Conservation (phyloP, 2,888 invertebrate genomes). For the Sipunculus nudus region DNA sequence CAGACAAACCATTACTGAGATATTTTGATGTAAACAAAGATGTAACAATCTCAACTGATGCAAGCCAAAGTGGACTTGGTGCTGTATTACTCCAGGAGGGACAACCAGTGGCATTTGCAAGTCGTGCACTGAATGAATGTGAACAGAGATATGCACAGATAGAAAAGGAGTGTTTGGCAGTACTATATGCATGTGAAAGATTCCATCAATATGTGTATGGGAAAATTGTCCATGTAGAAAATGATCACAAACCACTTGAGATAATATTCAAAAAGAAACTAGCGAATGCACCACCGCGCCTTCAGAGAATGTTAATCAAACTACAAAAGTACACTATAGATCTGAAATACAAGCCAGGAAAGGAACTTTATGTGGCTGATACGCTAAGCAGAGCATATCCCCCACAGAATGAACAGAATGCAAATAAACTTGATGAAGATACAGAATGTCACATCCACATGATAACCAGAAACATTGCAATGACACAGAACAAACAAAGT, state of each 20-base stretch:
- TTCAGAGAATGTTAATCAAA: conserved; percentile 30
- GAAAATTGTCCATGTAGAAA: conserved; percentile 11
- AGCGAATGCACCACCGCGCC: conserved; percentile 19
- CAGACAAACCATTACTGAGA: conserved; percentile 31
- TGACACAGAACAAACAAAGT: conserved; percentile 2
- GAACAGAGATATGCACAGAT: conserved; percentile 26
- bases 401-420: conserved; percentile 18
- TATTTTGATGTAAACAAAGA: conserved; percentile 13
- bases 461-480: too few species aligned
- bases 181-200: conserved; percentile 26
- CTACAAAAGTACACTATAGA: conserved; percentile 29
- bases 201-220: conserved; percentile 30
- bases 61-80: conserved; percentile 23
- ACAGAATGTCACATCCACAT: conserved; percentile 18
- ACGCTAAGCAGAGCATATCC: too few species aligned
- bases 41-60: conserved; percentile 15
- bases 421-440: conserved; percentile 1
- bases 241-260: conserved; percentile 32
- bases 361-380: conserved; percentile 30
- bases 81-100: conserved; percentile 24
- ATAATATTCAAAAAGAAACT: conserved; percentile 26
- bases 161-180: conserved; percentile 32
- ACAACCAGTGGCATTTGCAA: conserved; percentile 18
- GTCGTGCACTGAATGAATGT: conserved; percentile 18
- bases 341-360: conserved; percentile 26